Base-by-base conservation (phyloP, 1,140 invertebrate genomes). In the Eumeta japonica region DNA sequence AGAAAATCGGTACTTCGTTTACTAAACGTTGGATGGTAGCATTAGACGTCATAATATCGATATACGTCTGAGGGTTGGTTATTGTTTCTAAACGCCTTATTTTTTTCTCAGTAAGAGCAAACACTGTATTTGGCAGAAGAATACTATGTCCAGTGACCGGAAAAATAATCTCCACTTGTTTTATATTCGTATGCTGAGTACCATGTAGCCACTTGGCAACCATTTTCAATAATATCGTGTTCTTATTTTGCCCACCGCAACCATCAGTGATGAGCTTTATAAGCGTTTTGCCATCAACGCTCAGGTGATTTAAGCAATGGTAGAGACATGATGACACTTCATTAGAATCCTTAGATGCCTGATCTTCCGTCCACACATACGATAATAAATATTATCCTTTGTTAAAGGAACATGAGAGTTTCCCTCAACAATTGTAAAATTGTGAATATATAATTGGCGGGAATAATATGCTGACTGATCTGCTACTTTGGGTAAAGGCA, bases 401-500 rank as follows among this genome's bases (percentile, higher is more conserved):
- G n/a, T 38, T 16, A 58, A 37, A 32, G 37, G 38, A 12, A 3
- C 24, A 44, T 59, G 58, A 13, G 58, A 72, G 32, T 13, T 34
- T 12, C 58, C 64, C 15, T 30, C 13, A 4, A 60, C 52, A 11
- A 61, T 44, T 13, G 58, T 56, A 28, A 70, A 61, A 42, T 66
- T 67, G 35, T 68, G 58, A 11, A 52, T 44, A 38, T 68, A 66
- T 7, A 65, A 9, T 39, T 70, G 55, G 10, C 56, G 36, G 3
- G 27, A 43, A 45, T 68, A 72, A 36, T 68, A 72, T 1, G 58
- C 43, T 28, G n/a, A n/a, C n/a, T n/a, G n/a, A n/a, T n/a, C n/a
- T n/a, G n/a, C n/a, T n/a, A n/a, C n/a, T n/a, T n/a, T n/a, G n/a
- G n/a, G n/a, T n/a, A n/a, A n/a, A n/a, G n/a, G n/a, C n/a, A n/a